Evolutionary conservation across 1,140 invertebrate genomes (phyloP), one percentile per base, ranked within the genome.

Genomic region (Coboldia fuscipes): DNA sequence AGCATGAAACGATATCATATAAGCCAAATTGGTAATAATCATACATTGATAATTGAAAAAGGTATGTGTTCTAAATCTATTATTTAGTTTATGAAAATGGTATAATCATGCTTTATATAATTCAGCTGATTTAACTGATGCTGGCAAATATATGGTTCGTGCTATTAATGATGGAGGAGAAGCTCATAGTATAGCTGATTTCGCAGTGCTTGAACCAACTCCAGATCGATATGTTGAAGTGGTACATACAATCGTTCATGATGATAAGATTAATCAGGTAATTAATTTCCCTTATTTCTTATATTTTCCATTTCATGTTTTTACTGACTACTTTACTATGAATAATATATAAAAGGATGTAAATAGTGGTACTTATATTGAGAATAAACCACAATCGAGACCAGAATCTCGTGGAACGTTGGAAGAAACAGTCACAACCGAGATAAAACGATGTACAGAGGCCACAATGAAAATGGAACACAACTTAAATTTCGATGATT

Each of bases 171-270:
- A 66, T 23, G 75, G 72, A 12, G 78, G 78, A 4, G 73, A 80
- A 54, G 74, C 76, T 17, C 69, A 74, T 47, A 76, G 75, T 48
- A 70, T 74, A 37, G 77, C 77, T 5, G 75, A 81, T 50, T 69
- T 80, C 40, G 66, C 74, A 33, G 70, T 82, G 6, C 63, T 75
- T 35, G 73, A 78, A 41, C 67, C 71, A 23, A 66, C 65, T n/a
- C 69, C 70, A 1, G 69, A 73, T 38, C 63, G 67, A 5, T 66
- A 71, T 64, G 57, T 68, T 14, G 70, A 72, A 45, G 62, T 68
- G n/a, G 66, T 71, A 18, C 71, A 70, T 49, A 72, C 68, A 12
- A 61, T 71, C 21, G 57, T 70, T 5, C 71, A 68, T 39, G 68
- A 71, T 49, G 62, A 62, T 42, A n/a, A n/a, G n/a, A n/a, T n/a